A percentile compares a stretch with the other conserved stretches of the same genome.
Evolutionary conservation across 2,888 invertebrate species (phyloP).

Genomic region (Nomada fucata): DNA sequence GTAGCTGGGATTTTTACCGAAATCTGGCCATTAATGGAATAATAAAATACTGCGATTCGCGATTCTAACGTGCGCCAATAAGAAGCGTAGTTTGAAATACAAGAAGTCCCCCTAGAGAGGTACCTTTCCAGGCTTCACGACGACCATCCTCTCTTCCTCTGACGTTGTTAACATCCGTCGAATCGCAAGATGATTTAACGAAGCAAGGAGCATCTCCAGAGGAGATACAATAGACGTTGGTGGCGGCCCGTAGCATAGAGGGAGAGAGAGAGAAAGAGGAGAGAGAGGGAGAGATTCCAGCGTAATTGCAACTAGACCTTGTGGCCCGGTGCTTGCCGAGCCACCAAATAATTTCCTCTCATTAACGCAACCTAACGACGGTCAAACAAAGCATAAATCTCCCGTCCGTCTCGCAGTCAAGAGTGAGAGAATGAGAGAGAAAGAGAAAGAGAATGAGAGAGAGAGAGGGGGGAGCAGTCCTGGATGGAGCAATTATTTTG

Average conservation of each 20-base stretch:
- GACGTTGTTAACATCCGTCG: constrained; percentile 55
- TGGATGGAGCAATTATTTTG: constrained; percentile 77
- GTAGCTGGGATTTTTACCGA: no score
- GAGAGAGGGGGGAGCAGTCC: constrained; percentile 33
- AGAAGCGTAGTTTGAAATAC: no score
- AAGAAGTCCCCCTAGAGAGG: no score
- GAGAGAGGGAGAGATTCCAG: constrained; percentile 27
- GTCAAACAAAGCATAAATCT: constrained; percentile 73
- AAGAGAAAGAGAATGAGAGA: background rate
- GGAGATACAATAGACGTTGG: constrained; percentile 46
- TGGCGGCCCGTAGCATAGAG: constrained; percentile 9
- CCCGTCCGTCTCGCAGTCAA: constrained; percentile 52
- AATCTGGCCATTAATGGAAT: no score
- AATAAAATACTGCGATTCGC: no score
- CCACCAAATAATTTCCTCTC: constrained; percentile 67
- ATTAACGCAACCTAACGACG: constrained; percentile 69
- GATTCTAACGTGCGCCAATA: no score
- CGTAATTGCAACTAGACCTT: constrained; percentile 56
- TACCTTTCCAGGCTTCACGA: background rate
- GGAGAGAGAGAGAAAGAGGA: constrained; percentile 16
- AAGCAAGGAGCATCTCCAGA: constrained; percentile 51
- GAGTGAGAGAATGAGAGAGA: constrained; percentile 4
- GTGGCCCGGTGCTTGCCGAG: constrained; percentile 42
- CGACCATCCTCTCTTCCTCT: background rate
- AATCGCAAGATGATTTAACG: constrained; percentile 51